Conservation (phyloP, 2,113 vertebrate species). For the Nesogale talazaci region DNA sequence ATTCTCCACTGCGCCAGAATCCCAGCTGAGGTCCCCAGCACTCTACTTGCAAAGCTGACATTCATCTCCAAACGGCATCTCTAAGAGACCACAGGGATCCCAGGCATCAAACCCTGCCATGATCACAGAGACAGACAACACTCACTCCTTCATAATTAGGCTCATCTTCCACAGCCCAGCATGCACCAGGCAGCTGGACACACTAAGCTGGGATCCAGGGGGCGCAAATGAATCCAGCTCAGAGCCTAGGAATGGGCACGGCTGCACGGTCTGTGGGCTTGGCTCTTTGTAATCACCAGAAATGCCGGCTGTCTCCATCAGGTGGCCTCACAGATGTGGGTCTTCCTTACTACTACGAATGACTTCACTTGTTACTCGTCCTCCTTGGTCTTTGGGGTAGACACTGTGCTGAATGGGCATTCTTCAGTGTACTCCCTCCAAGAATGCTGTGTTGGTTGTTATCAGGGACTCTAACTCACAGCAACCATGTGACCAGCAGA, state of each 20-base stretch:
- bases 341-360: not conserved
- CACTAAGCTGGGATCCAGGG: not conserved
- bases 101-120: not conserved
- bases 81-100: not conserved
- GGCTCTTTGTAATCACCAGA: not conserved
- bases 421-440: not conserved
- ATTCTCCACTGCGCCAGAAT: not conserved
- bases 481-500: no score
- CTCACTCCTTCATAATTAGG: conserved; percentile 12
- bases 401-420: not conserved
- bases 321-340: not conserved
- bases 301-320: not conserved
- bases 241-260: not conserved
- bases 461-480: no score
- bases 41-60: not conserved
- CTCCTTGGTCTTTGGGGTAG: not conserved
- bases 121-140: not conserved
- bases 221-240: not conserved
- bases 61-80: conserved; percentile 16
- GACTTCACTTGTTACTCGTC: not conserved
- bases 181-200: not conserved
- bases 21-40: not conserved
- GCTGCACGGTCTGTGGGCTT: not conserved
- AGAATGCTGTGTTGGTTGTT: not conserved
- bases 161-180: not conserved